These are phyloP conservation scores for Corynorhinus townsendii DNA, from an alignment of 2,113 vertebrate genomes.

Conservation along the genomic window DNA sequence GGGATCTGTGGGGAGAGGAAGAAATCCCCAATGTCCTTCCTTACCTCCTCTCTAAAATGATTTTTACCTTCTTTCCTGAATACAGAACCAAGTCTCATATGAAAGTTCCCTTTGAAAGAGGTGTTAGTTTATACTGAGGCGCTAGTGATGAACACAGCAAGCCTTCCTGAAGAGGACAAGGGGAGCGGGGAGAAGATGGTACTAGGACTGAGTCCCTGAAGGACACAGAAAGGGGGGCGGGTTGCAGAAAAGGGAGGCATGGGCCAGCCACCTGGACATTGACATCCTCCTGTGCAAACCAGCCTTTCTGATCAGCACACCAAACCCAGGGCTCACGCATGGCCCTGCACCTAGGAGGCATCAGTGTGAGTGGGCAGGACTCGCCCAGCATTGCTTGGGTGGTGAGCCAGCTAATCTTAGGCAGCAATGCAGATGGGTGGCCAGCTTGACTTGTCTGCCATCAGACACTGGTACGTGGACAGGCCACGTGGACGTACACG, in stretches of 20 bases:
- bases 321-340: not conserved
- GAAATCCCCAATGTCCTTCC: not conserved
- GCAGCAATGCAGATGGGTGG: not conserved
- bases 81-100: not conserved
- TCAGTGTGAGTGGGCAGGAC: fast-evolving
- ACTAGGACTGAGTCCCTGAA: not conserved
- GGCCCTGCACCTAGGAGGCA: not conserved
- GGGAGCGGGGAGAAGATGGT: not conserved
- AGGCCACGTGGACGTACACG: fast-evolving
- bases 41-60: not conserved
- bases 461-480: not conserved
- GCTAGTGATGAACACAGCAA: not conserved
- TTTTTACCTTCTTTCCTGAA: not conserved
- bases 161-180: not conserved
- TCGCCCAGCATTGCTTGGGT: not conserved
- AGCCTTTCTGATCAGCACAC: not conserved
- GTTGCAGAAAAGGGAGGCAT: not conserved
- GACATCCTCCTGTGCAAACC: not conserved
- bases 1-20: not conserved
- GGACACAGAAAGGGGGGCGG: not conserved
- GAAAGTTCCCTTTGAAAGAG: not conserved
- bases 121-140: not conserved
- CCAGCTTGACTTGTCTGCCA: not conserved
- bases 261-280: not conserved
- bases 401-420: not conserved